A percentile compares a stretch with the other conserved stretches of the same genome.
phyloP scores from a whole-genome alignment of 1,140 invertebrate species.

The Homalodisca vitripennis region DNA sequence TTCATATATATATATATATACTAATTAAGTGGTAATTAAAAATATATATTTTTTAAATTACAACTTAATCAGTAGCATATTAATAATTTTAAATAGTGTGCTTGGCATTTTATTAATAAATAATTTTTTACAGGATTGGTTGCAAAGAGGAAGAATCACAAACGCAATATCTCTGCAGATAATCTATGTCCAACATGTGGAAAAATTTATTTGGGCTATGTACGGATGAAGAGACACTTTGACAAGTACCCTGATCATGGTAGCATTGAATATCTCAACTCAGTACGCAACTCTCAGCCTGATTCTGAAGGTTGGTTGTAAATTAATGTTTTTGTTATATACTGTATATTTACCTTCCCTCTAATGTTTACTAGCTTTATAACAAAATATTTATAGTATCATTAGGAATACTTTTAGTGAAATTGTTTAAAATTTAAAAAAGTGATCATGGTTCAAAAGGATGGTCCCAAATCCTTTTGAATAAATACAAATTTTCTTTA shows the following conservation, averaged over 20 bases:
- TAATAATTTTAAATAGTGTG: not conserved
- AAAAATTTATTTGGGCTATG: conserved; percentile 57
- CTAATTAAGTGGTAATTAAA: no score
- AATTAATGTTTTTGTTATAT: not conserved
- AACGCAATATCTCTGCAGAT: conserved; percentile 55
- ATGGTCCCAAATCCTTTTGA: no score
- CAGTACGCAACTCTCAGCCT: conserved; percentile 10
- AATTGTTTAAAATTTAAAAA: no score
- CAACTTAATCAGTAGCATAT: no score
- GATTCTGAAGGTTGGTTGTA: conserved; percentile 11
- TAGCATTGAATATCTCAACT: conserved; percentile 47
- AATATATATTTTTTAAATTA: no score
- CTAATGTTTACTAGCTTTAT: no score
- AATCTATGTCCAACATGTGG: conserved; percentile 58
- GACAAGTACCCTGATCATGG: conserved; percentile 63
- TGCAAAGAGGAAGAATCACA: conserved; percentile 38
- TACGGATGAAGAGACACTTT: conserved; percentile 60
- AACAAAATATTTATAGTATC: no score
- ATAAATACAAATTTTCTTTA: no score
- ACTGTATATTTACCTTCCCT: no score
- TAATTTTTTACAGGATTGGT: conserved; percentile 1
- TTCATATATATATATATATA: no score
- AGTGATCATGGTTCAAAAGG: no score
- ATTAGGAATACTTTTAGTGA: no score
- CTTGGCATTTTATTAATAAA: not conserved